These are phyloP conservation scores for Vanessa tameamea DNA, from an alignment of 1,140 invertebrate genomes.

Conservation along the genomic window DNA sequence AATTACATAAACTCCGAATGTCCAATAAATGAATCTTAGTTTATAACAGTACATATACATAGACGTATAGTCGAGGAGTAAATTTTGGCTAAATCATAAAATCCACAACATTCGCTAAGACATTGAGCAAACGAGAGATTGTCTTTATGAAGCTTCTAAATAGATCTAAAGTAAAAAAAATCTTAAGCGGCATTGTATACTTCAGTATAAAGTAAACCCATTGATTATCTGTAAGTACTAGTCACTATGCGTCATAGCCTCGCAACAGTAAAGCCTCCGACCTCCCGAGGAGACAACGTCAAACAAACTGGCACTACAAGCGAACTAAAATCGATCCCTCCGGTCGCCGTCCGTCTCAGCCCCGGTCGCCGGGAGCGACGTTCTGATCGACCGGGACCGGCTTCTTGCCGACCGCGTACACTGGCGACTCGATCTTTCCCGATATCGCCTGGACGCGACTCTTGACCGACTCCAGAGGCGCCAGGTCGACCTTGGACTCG, in stretches of 20 bases:
- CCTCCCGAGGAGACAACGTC: slow-evolving; percentile 21
- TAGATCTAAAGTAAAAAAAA: slow-evolving; percentile 42
- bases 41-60: slow-evolving; percentile 1
- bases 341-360: slow-evolving; percentile 44
- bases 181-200: slow-evolving; percentile 42
- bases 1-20: slow-evolving; percentile 44
- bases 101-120: slow-evolving; percentile 36
- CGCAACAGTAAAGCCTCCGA: slow-evolving; percentile 47
- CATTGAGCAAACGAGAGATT: slow-evolving; percentile 62
- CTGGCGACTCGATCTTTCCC: slow-evolving; percentile 63
- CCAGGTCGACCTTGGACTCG: slow-evolving; percentile 65
- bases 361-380: slow-evolving; percentile 68
- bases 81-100: slow-evolving; percentile 11
- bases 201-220: slow-evolving; percentile 39
- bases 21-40: slow-evolving; percentile 43
- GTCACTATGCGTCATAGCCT: slow-evolving; percentile 50
- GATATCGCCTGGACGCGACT: slow-evolving; percentile 67
- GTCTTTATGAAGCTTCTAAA: slow-evolving; percentile 52
- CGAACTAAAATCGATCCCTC: slow-evolving; percentile 41
- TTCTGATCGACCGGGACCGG: slow-evolving; percentile 63
- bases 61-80: slow-evolving; percentile 10
- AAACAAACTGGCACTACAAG: slow-evolving; percentile 60
- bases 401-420: slow-evolving; percentile 77
- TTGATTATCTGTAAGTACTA: slow-evolving; percentile 42
- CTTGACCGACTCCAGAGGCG: slow-evolving; percentile 70